These are phyloP conservation scores for Leucophenga varia DNA, from an alignment of 1,140 invertebrate genomes.

Conservation along the genomic window DNA sequence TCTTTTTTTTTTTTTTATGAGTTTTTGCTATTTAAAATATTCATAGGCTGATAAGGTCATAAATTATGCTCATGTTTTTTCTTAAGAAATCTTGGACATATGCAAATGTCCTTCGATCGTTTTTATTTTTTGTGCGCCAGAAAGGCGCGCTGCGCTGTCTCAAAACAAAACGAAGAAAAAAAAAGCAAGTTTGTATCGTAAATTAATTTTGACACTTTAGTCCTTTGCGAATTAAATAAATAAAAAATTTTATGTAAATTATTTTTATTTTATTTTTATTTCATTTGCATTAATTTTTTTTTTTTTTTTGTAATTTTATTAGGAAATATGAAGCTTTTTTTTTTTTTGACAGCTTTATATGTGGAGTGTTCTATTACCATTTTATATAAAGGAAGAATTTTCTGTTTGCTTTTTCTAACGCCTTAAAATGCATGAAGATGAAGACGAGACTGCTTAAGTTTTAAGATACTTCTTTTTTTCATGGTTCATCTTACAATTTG, in stretches of 20 bases:
- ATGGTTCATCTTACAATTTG: constrained; percentile 45
- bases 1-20: constrained; percentile 46
- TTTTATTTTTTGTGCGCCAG: constrained; percentile 5
- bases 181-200: too few species aligned
- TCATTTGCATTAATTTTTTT: constrained; percentile 16
- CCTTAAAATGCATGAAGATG: too few species aligned
- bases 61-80: constrained; percentile 42
- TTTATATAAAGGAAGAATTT: too few species aligned
- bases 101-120: constrained; percentile 22
- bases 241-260: too few species aligned
- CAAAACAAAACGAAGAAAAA: constrained; percentile 52
- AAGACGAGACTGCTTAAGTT: too few species aligned
- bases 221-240: too few species aligned
- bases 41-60: constrained; percentile 52
- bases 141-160: constrained; percentile 34
- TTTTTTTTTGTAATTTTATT: constrained; percentile 16
- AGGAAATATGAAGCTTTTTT: too few species aligned
- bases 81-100: constrained; percentile 26
- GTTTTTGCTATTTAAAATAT: constrained; percentile 38
- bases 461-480: too few species aligned
- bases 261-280: too few species aligned
- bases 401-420: too few species aligned
- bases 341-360: too few species aligned
- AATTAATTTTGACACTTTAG: constrained; percentile 51
- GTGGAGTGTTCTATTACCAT: too few species aligned